A percentile compares a stretch with the other conserved stretches of the same genome.
phyloP scores from a whole-genome alignment of 2,888 invertebrate species.

The Eristalis tenax region DNA sequence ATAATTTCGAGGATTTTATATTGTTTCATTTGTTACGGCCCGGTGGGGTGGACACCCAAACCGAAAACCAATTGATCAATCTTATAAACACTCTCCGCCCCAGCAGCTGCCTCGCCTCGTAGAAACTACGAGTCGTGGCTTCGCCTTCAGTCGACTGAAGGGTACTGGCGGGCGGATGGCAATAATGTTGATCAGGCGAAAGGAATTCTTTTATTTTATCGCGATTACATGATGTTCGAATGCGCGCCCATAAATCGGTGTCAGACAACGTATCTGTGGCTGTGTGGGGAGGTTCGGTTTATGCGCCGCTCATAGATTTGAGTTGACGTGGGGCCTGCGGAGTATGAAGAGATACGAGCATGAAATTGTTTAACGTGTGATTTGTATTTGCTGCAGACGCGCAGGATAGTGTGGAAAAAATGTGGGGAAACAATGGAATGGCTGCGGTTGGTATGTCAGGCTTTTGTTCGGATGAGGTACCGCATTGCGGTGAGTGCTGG shows the following conservation, averaged over 20 bases:
- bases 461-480: background rate
- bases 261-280: conserved; percentile 10
- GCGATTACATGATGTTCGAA: conserved; percentile 50
- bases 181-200: conserved; percentile 30
- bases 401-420: background rate
- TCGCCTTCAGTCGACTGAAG: background rate
- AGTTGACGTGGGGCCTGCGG: conserved; percentile 9
- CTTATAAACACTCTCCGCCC: background rate
- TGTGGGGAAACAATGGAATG: background rate
- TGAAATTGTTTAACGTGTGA: background rate
- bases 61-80: conserved; percentile 41
- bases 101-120: background rate
- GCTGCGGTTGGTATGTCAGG: background rate
- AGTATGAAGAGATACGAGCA: background rate
- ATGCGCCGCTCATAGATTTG: background rate
- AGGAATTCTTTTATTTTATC: conserved; percentile 48
- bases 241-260: conserved; percentile 38
- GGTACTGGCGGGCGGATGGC: background rate
- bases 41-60: background rate
- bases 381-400: background rate
- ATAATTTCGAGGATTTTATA: background rate
- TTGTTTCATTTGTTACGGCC: background rate
- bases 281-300: background rate
- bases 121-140: background rate
- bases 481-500: background rate